phyloP scores from a whole-genome alignment of 2,113 vertebrate species.

The Thamnaconus septentrionalis region DNA sequence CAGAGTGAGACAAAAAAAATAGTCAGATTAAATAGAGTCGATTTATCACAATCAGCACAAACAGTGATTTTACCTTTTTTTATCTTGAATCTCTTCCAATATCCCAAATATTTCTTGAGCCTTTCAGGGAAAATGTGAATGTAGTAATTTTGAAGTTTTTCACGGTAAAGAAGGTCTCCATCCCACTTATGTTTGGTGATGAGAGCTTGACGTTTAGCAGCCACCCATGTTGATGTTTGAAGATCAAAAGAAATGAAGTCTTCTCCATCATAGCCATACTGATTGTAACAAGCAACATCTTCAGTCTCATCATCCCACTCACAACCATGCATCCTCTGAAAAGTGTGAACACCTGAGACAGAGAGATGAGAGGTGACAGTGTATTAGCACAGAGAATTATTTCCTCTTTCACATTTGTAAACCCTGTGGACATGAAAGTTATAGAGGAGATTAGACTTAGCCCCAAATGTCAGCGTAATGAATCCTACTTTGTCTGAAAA shows the following conservation, averaged over 20 bases:
- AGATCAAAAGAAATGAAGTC: conserved; percentile 41
- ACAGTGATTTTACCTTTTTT: conserved; percentile 9
- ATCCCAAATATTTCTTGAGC: conserved; percentile 30
- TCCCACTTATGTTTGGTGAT: conserved; percentile 18
- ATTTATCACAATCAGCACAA: too few species aligned
- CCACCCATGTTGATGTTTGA: not conserved
- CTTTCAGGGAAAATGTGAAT: conserved; percentile 14
- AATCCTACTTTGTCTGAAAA: not conserved
- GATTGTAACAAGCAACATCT: conserved; percentile 10
- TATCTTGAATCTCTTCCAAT: not conserved
- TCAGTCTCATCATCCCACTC: not conserved
- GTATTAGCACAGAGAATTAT: not conserved
- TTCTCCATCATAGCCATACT: conserved; percentile 37
- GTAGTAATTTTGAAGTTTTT: fast-evolving
- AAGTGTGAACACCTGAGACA: not conserved
- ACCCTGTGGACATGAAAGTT: too few species aligned
- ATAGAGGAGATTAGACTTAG: too few species aligned
- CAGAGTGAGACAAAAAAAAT: not conserved
- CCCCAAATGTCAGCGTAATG: not conserved
- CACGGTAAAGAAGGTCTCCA: fast-evolving
- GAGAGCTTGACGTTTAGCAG: fast-evolving
- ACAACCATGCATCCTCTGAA: not conserved
- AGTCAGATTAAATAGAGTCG: too few species aligned
- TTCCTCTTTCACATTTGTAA: too few species aligned
- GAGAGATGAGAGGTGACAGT: not conserved